Conservation (phyloP, 2,797 vertebrate species). For the Etheostoma perlongum region DNA sequence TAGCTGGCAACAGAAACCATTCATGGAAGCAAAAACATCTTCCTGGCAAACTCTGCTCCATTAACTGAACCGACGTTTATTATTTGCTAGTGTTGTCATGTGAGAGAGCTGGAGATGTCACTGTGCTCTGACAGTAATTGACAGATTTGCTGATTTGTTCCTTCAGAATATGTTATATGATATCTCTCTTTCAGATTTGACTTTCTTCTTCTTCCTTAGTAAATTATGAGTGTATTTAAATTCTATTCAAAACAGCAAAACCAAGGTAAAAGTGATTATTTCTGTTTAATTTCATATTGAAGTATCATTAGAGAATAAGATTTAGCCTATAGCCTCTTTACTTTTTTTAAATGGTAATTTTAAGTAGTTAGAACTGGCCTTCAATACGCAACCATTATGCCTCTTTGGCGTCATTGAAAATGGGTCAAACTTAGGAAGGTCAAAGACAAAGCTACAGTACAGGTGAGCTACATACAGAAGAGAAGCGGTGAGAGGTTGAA, state of each 20-base stretch:
- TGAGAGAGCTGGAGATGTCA: background rate
- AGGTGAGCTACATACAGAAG: slow-evolving; percentile 71
- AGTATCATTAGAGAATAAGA: background rate
- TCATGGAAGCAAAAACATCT: slow-evolving; percentile 6
- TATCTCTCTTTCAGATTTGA: background rate
- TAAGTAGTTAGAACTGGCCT: background rate
- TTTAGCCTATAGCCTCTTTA: slow-evolving; percentile 1
- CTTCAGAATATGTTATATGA: slow-evolving; percentile 2
- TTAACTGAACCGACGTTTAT: background rate
- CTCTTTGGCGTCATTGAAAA: slow-evolving; percentile 39
- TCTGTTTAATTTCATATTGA: slow-evolving; percentile 10
- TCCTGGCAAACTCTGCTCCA: slow-evolving; percentile 2
- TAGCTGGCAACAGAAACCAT: background rate
- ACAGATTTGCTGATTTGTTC: slow-evolving; percentile 29
- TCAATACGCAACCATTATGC: slow-evolving; percentile 17
- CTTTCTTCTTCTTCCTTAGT: background rate
- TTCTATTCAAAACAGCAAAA: slow-evolving; percentile 16
- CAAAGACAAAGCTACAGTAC: slow-evolving; percentile 32
- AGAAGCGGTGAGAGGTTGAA: slow-evolving; percentile 75
- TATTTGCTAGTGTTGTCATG: background rate
- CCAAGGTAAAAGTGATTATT: background rate
- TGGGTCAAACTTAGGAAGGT: slow-evolving; percentile 31
- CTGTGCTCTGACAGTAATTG: background rate
- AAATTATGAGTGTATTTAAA: slow-evolving; percentile 4
- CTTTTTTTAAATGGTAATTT: background rate